Conservation (phyloP, 2,113 vertebrate species). For the Pterocles orientalis region DNA sequence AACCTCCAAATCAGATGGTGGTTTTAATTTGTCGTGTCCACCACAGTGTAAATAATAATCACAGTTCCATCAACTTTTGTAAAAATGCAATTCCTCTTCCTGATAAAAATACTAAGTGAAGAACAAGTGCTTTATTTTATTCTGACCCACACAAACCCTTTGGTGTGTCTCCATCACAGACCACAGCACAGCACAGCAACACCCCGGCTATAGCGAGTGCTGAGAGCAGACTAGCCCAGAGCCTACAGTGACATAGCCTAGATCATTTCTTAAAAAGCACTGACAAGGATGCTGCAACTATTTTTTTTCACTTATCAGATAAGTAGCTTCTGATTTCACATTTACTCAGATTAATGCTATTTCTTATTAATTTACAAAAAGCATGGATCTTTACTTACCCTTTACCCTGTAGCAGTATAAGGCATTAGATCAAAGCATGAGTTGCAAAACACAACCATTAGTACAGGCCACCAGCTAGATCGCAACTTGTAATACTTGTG, state of each 20-base stretch:
- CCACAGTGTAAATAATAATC: not conserved
- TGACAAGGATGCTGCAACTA: not conserved
- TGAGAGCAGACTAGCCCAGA: not conserved
- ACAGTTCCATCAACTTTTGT: not conserved
- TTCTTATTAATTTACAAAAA: not conserved
- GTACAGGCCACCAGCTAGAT: not conserved
- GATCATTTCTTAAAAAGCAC: not conserved
- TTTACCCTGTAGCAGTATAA: not conserved
- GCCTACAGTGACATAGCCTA: rapidly evolving
- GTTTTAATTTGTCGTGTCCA: not conserved
- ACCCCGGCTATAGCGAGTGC: rapidly evolving
- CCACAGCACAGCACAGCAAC: not conserved
- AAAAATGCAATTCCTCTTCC: not conserved
- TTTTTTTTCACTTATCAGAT: not conserved
- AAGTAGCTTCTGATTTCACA: not conserved
- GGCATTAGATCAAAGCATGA: not conserved
- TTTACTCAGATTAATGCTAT: not conserved
- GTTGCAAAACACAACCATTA: not conserved
- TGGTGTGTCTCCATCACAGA: rapidly evolving
- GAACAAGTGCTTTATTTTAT: not conserved
- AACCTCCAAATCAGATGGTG: not conserved
- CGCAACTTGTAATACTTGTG: rapidly evolving
- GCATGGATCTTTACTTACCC: not conserved
- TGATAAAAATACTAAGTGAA: not conserved
- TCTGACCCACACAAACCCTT: no score